phyloP scores from a whole-genome alignment of 2,888 invertebrate genomes.

The Mythimna ferrago region DNA sequence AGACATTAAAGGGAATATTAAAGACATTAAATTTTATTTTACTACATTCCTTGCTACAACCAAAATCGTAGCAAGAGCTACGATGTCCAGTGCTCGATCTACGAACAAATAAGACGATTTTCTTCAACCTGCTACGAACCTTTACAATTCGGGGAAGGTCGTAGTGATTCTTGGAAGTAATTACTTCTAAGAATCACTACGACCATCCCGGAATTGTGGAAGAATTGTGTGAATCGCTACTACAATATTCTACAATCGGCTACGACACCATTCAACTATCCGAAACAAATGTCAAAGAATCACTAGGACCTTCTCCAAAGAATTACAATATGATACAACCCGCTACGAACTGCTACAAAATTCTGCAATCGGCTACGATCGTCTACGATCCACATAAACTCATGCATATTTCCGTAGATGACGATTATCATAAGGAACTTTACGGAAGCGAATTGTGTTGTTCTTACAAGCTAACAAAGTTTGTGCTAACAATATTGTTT shows the following conservation, averaged over 20 bases:
- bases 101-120: background rate
- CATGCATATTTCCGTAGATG: background rate
- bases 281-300: background rate
- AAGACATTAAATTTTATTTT: background rate
- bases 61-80: background rate
- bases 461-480: constrained; percentile 24
- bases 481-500: constrained; percentile 24
- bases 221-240: background rate
- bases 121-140: background rate
- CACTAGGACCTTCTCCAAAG: background rate
- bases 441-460: constrained; percentile 23
- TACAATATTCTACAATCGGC: background rate
- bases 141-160: background rate
- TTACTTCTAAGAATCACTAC: background rate
- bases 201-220: background rate
- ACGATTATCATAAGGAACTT: constrained; percentile 1
- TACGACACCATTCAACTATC: background rate
- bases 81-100: background rate
- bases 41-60: background rate
- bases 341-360: background rate
- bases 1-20: too few species aligned
- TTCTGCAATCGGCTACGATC: background rate
- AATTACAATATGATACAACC: background rate
- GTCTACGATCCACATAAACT: background rate
- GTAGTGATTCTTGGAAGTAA: too few species aligned